Conservation (phyloP, 2,888 invertebrate species). For the Drosophila dives region DNA sequence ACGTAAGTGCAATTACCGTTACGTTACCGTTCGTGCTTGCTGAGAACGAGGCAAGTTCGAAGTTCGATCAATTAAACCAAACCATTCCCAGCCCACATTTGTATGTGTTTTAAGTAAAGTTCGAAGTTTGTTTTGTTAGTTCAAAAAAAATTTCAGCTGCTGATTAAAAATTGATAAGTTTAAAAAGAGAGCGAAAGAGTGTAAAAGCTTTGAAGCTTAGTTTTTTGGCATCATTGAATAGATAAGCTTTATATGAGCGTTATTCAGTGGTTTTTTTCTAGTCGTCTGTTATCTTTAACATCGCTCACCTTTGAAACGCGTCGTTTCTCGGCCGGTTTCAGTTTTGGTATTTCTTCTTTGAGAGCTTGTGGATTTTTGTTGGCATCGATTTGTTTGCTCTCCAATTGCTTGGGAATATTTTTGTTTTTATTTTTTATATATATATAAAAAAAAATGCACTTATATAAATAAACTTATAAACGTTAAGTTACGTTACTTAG, state of each 20-base stretch:
- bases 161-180: background rate
- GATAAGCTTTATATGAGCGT: background rate
- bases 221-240: slow-evolving; percentile 3
- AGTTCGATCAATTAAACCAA: background rate
- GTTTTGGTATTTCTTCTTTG: slow-evolving; percentile 88
- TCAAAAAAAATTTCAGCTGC: background rate
- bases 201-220: background rate
- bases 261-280: background rate
- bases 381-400: slow-evolving; percentile 76
- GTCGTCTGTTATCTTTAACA: background rate
- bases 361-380: slow-evolving; percentile 86
- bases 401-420: slow-evolving; percentile 63
- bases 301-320: slow-evolving; percentile 81
- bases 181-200: background rate
- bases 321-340: slow-evolving; percentile 86
- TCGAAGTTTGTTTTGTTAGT: background rate
- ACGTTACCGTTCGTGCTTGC: background rate
- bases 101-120: background rate
- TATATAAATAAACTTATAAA: background rate
- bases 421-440: slow-evolving; percentile 10
- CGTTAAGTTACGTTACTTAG: background rate
- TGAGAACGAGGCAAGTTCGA: background rate
- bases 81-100: background rate
- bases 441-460: background rate
- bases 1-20: background rate